Evolutionary conservation across 1,140 invertebrate species (phyloP).

Genomic region (Pseudomyrmex concolor): DNA sequence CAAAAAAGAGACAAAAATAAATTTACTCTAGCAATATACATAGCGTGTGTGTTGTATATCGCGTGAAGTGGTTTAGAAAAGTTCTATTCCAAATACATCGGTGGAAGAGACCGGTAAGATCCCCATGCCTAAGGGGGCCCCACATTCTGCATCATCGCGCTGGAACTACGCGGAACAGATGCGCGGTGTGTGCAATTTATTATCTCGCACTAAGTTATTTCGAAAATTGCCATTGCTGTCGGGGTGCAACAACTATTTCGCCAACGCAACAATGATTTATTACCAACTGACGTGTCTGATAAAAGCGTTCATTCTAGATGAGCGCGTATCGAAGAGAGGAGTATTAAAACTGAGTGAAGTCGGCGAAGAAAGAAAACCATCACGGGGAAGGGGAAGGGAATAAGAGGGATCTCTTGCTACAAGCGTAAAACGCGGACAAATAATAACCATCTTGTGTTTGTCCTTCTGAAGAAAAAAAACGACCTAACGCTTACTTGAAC

Average conservation of each 20-base stretch:
- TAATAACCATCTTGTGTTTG: constrained; percentile 11
- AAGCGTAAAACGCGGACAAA: constrained; percentile 7
- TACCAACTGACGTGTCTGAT: constrained; percentile 34
- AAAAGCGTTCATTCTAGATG: constrained; percentile 30
- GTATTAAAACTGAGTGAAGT: not conserved
- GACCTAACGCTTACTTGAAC: not conserved
- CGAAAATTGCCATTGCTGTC: constrained; percentile 59
- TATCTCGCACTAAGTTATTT: constrained; percentile 61
- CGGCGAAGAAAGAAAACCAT: not conserved
- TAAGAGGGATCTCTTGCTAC: not conserved
- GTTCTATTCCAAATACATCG: no score
- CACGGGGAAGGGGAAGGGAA: not conserved
- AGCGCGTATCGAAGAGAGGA: constrained; percentile 6
- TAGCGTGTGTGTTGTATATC: not conserved
- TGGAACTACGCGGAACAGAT: constrained; percentile 54
- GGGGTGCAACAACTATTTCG: constrained; percentile 55
- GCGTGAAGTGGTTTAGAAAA: no score
- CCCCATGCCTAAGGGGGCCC: constrained; percentile 34
- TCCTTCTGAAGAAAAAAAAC: not conserved
- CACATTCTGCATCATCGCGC: constrained; percentile 33
- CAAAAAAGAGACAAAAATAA: not conserved
- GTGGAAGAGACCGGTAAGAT: not conserved
- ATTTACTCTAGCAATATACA: not conserved
- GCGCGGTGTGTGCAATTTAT: constrained; percentile 53
- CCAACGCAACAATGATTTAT: constrained; percentile 51